These are phyloP conservation scores for Cyrtodaria siliqua DNA, from an alignment of 2,888 invertebrate species.

Conservation along the genomic window DNA sequence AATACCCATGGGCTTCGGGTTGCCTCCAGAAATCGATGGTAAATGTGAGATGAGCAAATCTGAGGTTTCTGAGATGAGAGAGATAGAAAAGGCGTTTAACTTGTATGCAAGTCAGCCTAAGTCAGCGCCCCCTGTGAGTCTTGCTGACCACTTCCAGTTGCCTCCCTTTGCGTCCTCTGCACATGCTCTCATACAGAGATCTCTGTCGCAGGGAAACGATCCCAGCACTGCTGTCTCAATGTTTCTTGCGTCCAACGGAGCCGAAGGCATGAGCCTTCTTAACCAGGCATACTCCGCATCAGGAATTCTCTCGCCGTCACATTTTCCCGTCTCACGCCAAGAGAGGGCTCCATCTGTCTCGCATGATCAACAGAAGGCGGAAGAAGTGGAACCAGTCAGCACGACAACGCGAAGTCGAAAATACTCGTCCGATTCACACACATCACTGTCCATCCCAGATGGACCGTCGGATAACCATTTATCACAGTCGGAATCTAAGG, in stretches of 20 bases:
- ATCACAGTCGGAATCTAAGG: conserved; percentile 39
- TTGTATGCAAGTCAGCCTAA: conserved; percentile 42
- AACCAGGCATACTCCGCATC: conserved; percentile 47
- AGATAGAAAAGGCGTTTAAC: conserved; percentile 61
- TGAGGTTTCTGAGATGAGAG: conserved; percentile 48
- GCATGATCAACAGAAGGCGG: conserved; percentile 44
- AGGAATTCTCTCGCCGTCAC: conserved; percentile 53
- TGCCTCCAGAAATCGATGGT: conserved; percentile 44
- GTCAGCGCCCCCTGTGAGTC: conserved; percentile 39
- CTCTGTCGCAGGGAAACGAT: conserved; percentile 61
- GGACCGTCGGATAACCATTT: conserved; percentile 37
- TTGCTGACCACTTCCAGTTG: conserved; percentile 66
- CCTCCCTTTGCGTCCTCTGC: conserved; percentile 73
- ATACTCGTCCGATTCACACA: conserved; percentile 77
- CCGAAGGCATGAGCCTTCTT: conserved; percentile 54
- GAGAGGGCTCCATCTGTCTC: conserved; percentile 58
- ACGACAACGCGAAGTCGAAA: conserved; percentile 74
- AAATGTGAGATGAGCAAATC: conserved; percentile 46
- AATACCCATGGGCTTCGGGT: conserved; percentile 50
- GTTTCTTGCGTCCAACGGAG: conserved; percentile 62
- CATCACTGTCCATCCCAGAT: conserved; percentile 69
- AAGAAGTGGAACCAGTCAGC: conserved; percentile 67
- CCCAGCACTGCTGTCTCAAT: conserved; percentile 63
- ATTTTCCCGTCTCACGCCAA: conserved; percentile 38
- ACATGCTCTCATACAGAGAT: conserved; percentile 60